Evolutionary conservation across 2,113 vertebrate species (phyloP), one percentile per base, ranked within the genome.

Genomic region (Spermophilus dauricus): DNA sequence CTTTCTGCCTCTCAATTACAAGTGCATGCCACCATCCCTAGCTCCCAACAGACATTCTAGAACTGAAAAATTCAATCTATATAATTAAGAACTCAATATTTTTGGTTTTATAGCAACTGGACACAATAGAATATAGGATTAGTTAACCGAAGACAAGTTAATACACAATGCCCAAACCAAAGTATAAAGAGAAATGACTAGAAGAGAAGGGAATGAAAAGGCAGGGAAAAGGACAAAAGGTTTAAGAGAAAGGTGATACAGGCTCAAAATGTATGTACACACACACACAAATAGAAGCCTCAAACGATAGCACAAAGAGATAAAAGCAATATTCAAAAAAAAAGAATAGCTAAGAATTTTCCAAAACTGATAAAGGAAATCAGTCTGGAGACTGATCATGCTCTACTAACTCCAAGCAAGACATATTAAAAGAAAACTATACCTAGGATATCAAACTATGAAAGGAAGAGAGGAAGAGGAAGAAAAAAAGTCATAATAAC

Each of bases 21-120:
- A 10, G 8, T 63, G 20, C 24, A 26, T 63, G 61, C 61, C 61
- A 63, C 61, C 61, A 63, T 26, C 24, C 20, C 61, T 10, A 63
- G 24, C 61, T 26, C 26, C 53, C n/a, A 84, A 75, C 45, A 28
- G 34, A 73, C 26, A 92, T 48, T 92, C 48, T 77, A 88, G 18
- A 88, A 88, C 37, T 39, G 18, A 69, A 87, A 87, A 82, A 76
- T 34, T 86, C 2, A 73, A 86, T 39, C n/a, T 69, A 20, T 76
- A 24, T 48, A 93, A 88, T 76, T 95, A 92, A 96, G 45, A 78
- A 51, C 34, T 61, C 48, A 89, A 77, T 30, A 96, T 13, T 63
- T 78, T 30, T 78, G 61, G 24, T 78, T 82, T 75, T 84, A 61
- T 17, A 77, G 48, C 20, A 91, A 70, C 70, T 69, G 13, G 69